phyloP scores from a whole-genome alignment of 2,113 vertebrate genomes.

The Nycticorax nycticorax region DNA sequence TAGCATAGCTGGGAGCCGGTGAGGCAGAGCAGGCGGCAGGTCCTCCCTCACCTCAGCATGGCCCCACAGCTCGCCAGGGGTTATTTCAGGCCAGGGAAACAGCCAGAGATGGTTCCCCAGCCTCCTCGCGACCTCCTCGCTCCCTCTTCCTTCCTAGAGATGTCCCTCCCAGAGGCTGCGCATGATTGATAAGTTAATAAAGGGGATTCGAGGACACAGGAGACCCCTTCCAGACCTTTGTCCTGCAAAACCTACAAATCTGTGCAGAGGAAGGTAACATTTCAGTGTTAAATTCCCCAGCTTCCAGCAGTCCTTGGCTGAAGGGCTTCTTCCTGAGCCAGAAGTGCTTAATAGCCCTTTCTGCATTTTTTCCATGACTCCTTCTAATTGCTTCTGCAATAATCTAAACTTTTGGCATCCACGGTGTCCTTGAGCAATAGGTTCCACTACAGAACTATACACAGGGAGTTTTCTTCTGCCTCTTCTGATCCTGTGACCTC shows the following conservation, averaged over 20 bases:
- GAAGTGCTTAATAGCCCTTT: background rate
- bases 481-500: background rate
- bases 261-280: background rate
- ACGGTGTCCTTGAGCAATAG: background rate
- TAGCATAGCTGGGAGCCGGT: background rate
- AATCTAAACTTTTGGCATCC: background rate
- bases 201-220: background rate
- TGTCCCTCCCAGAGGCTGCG: background rate
- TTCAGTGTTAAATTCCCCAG: background rate
- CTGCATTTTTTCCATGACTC: background rate
- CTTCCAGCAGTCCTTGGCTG: background rate
- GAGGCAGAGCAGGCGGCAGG: background rate
- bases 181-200: background rate
- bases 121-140: rapidly evolving
- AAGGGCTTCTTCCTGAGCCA: background rate
- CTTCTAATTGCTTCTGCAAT: background rate
- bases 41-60: background rate
- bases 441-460: background rate
- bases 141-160: background rate
- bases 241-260: background rate
- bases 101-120: background rate
- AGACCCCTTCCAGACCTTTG: background rate
- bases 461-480: background rate
- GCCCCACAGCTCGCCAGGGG: background rate
- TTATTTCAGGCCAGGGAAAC: background rate